Evolutionary conservation across 2,797 vertebrate species (phyloP), one percentile per base, ranked within the genome.

Genomic region (Sebastes nivosus): DNA sequence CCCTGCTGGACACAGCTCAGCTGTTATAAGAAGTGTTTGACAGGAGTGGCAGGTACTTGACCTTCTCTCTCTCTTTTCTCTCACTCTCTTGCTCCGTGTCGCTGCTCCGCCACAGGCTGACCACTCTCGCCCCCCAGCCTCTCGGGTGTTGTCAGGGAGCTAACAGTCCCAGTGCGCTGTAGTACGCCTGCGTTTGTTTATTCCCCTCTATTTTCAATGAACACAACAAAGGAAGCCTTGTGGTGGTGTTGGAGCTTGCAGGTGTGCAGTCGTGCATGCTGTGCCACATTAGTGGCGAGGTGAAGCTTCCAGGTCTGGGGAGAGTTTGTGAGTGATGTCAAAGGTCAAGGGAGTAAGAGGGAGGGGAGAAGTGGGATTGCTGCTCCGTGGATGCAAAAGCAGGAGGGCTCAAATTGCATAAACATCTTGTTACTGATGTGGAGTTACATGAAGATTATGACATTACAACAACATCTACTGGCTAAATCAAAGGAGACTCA

Each of bases 31-130:
- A 92, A 89, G 89, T 94, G 93, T 94, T 93, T 95, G 94, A 94
- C 94, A 93, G 92, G 77, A 91, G 80, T 93, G 91, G 87, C 94
- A 94, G 94, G 93, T 95, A 92, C 90, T 94, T 94, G 93, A 95
- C 94, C 94, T 93, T 93, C 68, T 71, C 68, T 66, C 72, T 74
- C 79, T 79, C 32, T 82, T 77, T 82, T 84, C 59, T 65, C 64
- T 68, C 82, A 60, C 82, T 80, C 80, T 29, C 77, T 76, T 27
- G 29, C 72, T 87, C 27, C 18, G 79, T 88, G 86, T 87, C 89
- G 75, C 73, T 68, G 77, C 83, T 68, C 81, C 22, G 22, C 83
- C 77, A 73, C 79, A 58, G 67, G 75, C 80, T 70, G 82, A 80
- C 84, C 73, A n/a, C 77, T 69, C 72, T 14, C 8, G 4, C 78